Conservation (phyloP, 1,140 invertebrate species). For the Metopolophium dirhodum region DNA sequence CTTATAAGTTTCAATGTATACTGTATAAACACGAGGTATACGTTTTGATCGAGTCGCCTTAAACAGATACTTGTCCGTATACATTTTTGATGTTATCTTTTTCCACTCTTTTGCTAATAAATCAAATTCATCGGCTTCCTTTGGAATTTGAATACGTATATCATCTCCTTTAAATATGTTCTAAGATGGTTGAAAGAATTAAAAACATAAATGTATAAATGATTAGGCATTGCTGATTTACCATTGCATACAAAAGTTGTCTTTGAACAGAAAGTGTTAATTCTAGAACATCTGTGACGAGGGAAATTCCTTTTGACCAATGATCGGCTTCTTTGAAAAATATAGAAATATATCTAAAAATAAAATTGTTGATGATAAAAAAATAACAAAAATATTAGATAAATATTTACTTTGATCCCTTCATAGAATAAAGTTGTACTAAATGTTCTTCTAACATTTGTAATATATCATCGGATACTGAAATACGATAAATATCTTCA, state of each 20-base stretch:
- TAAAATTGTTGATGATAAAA: neutral
- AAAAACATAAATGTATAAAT: neutral
- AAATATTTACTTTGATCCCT: conserved; percentile 20
- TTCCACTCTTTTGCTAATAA: conserved; percentile 75
- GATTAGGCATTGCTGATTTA: neutral
- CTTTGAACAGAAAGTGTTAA: conserved; percentile 37
- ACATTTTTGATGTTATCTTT: conserved; percentile 70
- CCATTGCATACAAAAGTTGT: neutral
- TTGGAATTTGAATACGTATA: conserved; percentile 81
- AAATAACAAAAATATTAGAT: neutral
- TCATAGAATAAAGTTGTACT: conserved; percentile 26
- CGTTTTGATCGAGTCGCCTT: conserved; percentile 58
- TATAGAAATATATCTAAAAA: conserved; percentile 25
- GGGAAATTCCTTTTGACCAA: conserved; percentile 34
- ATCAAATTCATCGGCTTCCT: conserved; percentile 78
- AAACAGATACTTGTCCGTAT: conserved; percentile 61
- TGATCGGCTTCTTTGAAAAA: conserved; percentile 33
- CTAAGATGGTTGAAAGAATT: conserved; percentile 52
- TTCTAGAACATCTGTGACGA: conserved; percentile 35
- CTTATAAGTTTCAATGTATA: neutral
- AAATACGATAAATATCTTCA: neutral
- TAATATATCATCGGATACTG: conserved; percentile 25
- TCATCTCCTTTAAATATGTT: conserved; percentile 86
- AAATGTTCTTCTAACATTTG: conserved; percentile 42
- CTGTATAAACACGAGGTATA: neutral